Evolutionary conservation across 2,797 vertebrate species (phyloP), one percentile per base, ranked within the genome.

Genomic region (Darevskia mixta): DNA sequence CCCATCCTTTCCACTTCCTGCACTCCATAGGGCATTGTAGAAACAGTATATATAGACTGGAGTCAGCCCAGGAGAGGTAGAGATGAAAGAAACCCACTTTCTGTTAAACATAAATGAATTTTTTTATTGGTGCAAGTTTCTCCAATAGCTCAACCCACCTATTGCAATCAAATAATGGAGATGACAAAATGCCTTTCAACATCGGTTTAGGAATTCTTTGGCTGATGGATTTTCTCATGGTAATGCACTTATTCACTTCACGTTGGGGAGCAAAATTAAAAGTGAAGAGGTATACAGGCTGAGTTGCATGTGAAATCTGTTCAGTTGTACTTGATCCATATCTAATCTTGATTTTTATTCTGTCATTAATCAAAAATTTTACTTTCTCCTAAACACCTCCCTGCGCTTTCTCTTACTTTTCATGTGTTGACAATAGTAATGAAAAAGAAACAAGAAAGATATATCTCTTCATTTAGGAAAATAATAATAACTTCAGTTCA

Each of bases 61-160:
- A 71, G 41, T 1, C n/a, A 61, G 87, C 90, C 82, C 13, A 85
- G 10, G 9, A 76, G 32, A 82, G 4, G 64, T 49, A 79, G 2
- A 91, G 86, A 82, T 67, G 79, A 87, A 84, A 58, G 58, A 86
- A 61, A 3, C 43, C n/a, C 8, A 86, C 79, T 71, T 75, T 35
- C 9, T 83, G 82, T 87, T 49, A 73, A 35, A 83, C 23, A 87
- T 23, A 2, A 73, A 61, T 1, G 0, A 15, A 72, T 61, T 73
- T n/a, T 85, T 90, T 27, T 58, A 78, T 89, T 73, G 1, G 0
- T 55, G 79, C 20, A 88, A 69, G 29, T 18, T 72, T 61, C 27
- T 35, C 3, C 76, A 84, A 76, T n/a, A 6, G 2, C 6, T 1
- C 73, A 7, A 3, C 58, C 49, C 0, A 45, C 35, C 90, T n/a